Conservation (phyloP, 2,113 vertebrate species). For the Cyanoderma ruficeps region DNA sequence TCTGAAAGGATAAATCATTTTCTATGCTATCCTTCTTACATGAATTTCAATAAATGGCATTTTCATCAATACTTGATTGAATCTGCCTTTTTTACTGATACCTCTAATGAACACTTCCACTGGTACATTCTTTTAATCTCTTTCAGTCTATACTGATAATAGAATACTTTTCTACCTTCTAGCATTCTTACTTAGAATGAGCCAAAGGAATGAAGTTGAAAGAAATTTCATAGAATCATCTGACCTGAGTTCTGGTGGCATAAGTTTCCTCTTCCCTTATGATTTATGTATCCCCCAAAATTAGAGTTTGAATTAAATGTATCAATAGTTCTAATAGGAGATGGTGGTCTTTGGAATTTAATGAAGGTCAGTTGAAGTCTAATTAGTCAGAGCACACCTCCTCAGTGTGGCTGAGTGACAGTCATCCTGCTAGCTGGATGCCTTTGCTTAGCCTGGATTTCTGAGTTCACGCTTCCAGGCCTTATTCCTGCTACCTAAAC, state of each 20-base stretch:
- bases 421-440: neutral
- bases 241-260: neutral
- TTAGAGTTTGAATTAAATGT: neutral
- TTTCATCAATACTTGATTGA: neutral
- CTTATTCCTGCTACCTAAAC: neutral
- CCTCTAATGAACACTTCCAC: neutral
- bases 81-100: neutral
- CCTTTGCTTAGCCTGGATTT: neutral
- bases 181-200: neutral
- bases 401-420: neutral
- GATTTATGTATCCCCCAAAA: fast-evolving
- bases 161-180: neutral
- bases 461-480: neutral
- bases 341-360: neutral
- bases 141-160: neutral
- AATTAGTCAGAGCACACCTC: neutral
- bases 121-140: neutral
- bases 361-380: neutral
- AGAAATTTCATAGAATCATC: neutral
- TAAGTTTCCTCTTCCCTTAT: neutral
- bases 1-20: neutral
- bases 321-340: neutral
- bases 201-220: neutral
- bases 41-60: neutral
- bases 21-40: neutral